A percentile compares a stretch with the other conserved stretches of the same genome.
Conservation (phyloP, 2,113 vertebrate species). For the Gracilinanus agilis region DNA sequence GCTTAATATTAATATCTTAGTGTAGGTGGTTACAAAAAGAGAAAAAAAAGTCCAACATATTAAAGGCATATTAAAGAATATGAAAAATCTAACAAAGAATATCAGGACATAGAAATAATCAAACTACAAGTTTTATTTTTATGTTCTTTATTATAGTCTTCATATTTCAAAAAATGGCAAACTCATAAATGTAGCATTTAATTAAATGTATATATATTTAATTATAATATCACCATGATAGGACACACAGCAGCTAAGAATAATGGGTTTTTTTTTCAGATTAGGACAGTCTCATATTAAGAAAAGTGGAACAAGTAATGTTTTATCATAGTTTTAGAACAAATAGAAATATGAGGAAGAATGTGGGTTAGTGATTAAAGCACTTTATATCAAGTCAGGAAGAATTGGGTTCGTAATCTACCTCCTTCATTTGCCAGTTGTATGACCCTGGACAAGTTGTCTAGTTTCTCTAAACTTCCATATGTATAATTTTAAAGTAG, state of each 20-base stretch:
- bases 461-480: not conserved
- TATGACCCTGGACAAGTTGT: not conserved
- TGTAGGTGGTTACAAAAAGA: not conserved
- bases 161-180: not conserved
- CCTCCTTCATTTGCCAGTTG: not conserved
- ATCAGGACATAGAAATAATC: not conserved
- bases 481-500: not conserved
- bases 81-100: not conserved
- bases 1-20: not conserved
- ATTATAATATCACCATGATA: not conserved
- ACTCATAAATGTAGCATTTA: not conserved
- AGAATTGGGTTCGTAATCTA: not conserved
- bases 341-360: not conserved
- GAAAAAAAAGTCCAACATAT: not conserved
- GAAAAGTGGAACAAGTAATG: not conserved
- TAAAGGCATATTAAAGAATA: not conserved
- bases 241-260: not conserved
- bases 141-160: conserved; percentile 6
- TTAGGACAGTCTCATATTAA: not conserved
- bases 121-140: not conserved
- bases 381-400: not conserved
- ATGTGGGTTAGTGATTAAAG: not conserved
- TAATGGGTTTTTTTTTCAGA: not conserved
- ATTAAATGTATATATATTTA: not conserved
- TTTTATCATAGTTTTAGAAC: not conserved